Evolutionary conservation across 1,140 invertebrate genomes (phyloP), one percentile per base, ranked within the genome.

Genomic region (Aphaenogaster floridana): DNA sequence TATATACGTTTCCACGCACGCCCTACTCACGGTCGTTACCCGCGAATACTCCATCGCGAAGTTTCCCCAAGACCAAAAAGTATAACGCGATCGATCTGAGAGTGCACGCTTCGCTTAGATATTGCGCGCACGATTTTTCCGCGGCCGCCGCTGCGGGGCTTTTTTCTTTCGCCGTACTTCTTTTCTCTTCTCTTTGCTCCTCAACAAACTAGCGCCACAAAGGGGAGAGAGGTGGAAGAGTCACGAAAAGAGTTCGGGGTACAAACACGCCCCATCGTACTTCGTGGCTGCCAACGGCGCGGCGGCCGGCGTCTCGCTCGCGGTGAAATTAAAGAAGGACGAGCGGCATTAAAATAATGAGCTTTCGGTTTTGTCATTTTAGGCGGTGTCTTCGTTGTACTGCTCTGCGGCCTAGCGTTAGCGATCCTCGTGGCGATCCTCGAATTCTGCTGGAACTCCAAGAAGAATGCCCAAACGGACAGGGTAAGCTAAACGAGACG

Each of bases 331-430:
- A 86, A 86, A 90, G 88, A 84, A 88, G 87, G 88, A 89, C 84
- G 83, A 86, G 80, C 86, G 87, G 88, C 89, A 89, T 71, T 92
- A 90, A 93, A 93, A 90, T 92, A 93, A 93, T 89, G 92, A 92
- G 86, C 88, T 89, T 89, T 86, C 91, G 86, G 81, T 90, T 87
- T 87, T 90, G 59, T 74, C 83, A 87, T 93, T 96, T 3, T 96
- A 97, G 98, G 98, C 91, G 99, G 99, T 13, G 98, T 99, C 9
- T 99, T 99, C 94, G 98, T 99, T n/a, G 98, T 99, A 2, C 96
- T 99, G 1, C 96, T 99, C 0, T 98, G 98, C 90, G 99, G 99
- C 0, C 95, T 99, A 50, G 98, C 98, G 0, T 94, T 99, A 21
- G 98, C 99, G 0, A 98, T 99, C 80, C 95, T 99, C 39, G 98